phyloP scores from a whole-genome alignment of 2,113 vertebrate species.

The Leucoraja erinaceus region DNA sequence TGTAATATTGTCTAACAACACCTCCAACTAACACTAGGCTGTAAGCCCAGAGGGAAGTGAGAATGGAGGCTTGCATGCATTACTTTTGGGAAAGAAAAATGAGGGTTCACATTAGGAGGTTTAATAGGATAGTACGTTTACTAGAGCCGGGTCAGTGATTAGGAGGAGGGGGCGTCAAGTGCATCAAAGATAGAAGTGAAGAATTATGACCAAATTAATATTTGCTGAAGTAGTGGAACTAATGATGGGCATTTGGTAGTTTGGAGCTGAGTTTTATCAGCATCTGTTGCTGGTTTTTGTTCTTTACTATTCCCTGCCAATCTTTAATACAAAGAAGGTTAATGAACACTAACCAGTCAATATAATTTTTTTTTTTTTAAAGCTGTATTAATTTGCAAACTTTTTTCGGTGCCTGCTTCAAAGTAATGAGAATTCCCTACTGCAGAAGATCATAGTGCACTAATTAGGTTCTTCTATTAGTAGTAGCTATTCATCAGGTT shows the following conservation, averaged over 20 bases:
- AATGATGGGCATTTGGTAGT: background rate
- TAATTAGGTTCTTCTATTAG: conserved; percentile 22
- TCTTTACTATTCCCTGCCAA: background rate
- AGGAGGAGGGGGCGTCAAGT: too few relatives aligned
- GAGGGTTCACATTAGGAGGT: background rate
- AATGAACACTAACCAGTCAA: conserved; percentile 1
- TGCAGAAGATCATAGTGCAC: conserved; percentile 12
- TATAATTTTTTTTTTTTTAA: too few relatives aligned
- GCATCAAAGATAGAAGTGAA: background rate
- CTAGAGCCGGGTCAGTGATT: too few relatives aligned
- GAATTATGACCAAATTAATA: background rate
- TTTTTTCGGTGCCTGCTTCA: background rate
- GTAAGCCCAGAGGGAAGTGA: background rate
- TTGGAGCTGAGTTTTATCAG: background rate
- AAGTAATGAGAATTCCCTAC: background rate
- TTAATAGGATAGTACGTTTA: background rate
- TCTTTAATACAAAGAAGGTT: background rate
- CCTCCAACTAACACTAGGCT: background rate
- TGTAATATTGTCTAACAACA: background rate
- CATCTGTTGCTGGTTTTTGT: background rate
- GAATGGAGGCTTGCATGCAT: background rate
- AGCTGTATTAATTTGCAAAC: conserved; percentile 11
- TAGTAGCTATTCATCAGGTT: background rate
- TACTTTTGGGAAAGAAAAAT: background rate
- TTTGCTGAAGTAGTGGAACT: too few relatives aligned